Conservation (phyloP, 2,113 vertebrate species). For the Antennarius striatus region DNA sequence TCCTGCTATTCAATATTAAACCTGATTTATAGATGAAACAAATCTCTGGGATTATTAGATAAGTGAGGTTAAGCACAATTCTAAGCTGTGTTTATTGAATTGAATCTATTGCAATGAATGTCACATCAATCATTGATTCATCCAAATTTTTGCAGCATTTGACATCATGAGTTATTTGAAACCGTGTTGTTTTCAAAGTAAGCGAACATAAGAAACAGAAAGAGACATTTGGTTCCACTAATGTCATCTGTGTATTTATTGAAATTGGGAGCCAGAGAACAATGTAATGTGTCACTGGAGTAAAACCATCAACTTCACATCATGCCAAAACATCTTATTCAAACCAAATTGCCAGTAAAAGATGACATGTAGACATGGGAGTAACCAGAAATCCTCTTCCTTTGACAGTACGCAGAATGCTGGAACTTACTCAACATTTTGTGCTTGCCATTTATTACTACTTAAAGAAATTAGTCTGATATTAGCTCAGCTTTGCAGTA, state of each 20-base stretch:
- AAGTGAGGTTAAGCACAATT: neutral
- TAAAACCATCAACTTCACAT: constrained; percentile 34
- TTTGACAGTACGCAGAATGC: constrained; percentile 66
- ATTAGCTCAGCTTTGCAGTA: too few relatives aligned
- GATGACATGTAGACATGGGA: constrained; percentile 34
- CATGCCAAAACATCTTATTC: constrained; percentile 33
- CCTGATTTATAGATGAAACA: neutral
- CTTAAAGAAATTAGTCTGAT: neutral
- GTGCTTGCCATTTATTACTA: too few relatives aligned
- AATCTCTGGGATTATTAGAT: neutral
- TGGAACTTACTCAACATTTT: constrained; percentile 49
- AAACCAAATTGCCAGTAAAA: constrained; percentile 43
- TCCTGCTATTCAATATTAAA: neutral
- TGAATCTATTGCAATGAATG: neutral
- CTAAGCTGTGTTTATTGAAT: neutral
- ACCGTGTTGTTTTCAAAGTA: neutral
- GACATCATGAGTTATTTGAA: neutral
- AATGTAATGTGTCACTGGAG: constrained; percentile 1
- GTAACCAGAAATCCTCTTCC: constrained; percentile 61
- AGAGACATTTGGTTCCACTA: constrained; percentile 5
- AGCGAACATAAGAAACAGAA: neutral
- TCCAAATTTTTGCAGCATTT: neutral
- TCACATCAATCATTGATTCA: neutral
- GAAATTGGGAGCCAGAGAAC: constrained; percentile 32
- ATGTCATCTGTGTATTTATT: constrained; percentile 34